A percentile compares a stretch with the other conserved stretches of the same genome.
Evolutionary conservation across 2,113 vertebrate species (phyloP).

Genomic region (Caretta caretta): DNA sequence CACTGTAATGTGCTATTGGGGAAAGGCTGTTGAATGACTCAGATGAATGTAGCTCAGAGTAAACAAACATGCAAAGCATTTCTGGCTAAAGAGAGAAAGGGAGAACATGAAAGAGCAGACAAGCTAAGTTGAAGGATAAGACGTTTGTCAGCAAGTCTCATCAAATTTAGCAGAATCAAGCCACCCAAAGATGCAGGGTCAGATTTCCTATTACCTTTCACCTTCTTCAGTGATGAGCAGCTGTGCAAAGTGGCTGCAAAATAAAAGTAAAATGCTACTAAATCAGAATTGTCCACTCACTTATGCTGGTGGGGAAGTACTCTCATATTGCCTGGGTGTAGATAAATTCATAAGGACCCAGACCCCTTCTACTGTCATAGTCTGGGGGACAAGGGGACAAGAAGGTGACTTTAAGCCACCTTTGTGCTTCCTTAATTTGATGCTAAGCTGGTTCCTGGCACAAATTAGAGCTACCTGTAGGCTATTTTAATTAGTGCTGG

Average conservation of each 20-base stretch:
- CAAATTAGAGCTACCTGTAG: background rate
- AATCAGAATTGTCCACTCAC: background rate
- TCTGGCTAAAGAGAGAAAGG: slow-evolving; percentile 27
- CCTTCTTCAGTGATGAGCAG: background rate
- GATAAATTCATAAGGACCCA: background rate
- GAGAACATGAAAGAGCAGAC: background rate
- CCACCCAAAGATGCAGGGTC: background rate
- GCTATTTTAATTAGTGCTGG: background rate
- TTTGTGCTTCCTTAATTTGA: background rate
- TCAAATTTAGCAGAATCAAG: background rate
- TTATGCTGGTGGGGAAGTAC: background rate
- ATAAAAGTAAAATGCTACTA: background rate
- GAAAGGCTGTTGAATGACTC: slow-evolving; percentile 74
- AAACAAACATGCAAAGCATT: slow-evolving; percentile 78
- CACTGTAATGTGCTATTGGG: slow-evolving; percentile 58
- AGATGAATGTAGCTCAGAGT: slow-evolving; percentile 72
- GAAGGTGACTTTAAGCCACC: background rate
- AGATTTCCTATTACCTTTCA: background rate
- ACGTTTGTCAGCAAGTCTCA: background rate
- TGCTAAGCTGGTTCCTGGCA: background rate
- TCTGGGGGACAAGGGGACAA: background rate
- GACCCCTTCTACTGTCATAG: background rate
- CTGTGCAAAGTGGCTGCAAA: background rate
- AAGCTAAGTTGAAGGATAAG: slow-evolving; percentile 8
- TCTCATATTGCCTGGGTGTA: background rate